phyloP scores from a whole-genome alignment of 2,797 vertebrate species.

The Peromyscus melanophrys region DNA sequence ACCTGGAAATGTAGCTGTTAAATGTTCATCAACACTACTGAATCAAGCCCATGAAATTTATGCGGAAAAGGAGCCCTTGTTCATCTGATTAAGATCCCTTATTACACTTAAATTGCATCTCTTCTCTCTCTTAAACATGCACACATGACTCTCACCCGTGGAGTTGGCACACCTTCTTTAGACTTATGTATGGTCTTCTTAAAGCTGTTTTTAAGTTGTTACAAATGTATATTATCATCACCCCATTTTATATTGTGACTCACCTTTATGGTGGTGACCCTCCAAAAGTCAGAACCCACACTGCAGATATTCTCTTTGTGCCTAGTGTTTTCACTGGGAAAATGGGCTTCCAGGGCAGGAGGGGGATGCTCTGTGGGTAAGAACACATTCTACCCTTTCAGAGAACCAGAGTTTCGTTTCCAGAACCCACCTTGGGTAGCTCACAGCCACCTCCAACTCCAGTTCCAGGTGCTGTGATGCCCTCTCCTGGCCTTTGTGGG shows the following conservation, averaged over 20 bases:
- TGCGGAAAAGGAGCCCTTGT: background rate
- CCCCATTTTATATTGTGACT: background rate
- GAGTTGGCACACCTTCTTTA: background rate
- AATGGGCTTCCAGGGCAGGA: background rate
- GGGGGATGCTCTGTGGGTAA: background rate
- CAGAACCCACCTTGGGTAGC: background rate
- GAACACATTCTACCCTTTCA: background rate
- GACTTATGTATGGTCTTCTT: background rate
- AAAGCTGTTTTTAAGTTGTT: conserved; percentile 8
- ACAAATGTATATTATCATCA: background rate
- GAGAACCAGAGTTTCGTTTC: background rate
- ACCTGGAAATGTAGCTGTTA: conserved; percentile 67
- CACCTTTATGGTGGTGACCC: background rate
- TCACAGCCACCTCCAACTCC: background rate
- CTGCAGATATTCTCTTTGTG: background rate
- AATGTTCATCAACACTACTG: conserved; percentile 20
- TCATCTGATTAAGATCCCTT: conserved; percentile 31
- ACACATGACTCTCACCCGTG: background rate
- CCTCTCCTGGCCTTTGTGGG: background rate
- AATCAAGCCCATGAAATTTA: conserved; percentile 31
- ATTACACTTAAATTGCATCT: background rate
- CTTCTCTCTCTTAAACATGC: background rate
- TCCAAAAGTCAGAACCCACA: background rate
- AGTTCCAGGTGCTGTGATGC: background rate
- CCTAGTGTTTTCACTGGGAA: background rate